A percentile compares a stretch with the other conserved stretches of the same genome.
Evolutionary conservation across 1,140 invertebrate species (phyloP).

Genomic region (Zaprionus tsacasi): DNA sequence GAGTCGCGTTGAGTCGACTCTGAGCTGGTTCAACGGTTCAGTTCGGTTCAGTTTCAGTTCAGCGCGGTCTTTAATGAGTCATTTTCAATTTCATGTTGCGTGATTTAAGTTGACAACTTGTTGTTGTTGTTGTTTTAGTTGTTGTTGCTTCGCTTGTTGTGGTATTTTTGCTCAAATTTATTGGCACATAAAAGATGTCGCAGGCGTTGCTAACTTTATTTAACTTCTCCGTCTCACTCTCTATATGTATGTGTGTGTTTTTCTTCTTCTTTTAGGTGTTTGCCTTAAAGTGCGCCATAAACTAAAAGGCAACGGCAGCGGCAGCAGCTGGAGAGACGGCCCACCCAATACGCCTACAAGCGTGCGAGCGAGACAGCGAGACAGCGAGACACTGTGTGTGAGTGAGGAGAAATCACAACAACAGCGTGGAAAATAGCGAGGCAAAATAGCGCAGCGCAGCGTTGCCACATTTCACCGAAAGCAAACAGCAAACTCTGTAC

Average conservation of each 20-base stretch:
- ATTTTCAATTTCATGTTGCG: constrained; percentile 77
- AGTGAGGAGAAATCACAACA: constrained; percentile 69
- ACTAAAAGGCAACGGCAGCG: constrained; percentile 55
- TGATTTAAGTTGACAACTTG: constrained; percentile 70
- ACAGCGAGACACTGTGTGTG: background rate
- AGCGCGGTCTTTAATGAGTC: constrained; percentile 65
- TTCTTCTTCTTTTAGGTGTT: constrained; percentile 68
- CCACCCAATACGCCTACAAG: constrained; percentile 72
- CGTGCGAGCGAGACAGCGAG: constrained; percentile 1
- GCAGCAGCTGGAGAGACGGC: constrained; percentile 35
- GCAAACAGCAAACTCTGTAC: constrained; percentile 26
- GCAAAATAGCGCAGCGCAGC: constrained; percentile 20
- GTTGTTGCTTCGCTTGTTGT: constrained; percentile 15
- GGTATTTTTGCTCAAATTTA: constrained; percentile 73
- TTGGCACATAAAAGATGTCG: constrained; percentile 77
- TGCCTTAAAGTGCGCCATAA: constrained; percentile 80
- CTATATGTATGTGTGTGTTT: background rate
- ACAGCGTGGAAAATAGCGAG: constrained; percentile 33
- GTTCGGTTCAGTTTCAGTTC: constrained; percentile 16
- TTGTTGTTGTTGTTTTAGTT: constrained; percentile 29
- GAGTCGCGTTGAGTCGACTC: background rate
- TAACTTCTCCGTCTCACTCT: constrained; percentile 48
- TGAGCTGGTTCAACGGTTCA: background rate
- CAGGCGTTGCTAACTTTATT: constrained; percentile 81
- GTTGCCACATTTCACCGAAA: constrained; percentile 66